Percentiles rank a stretch among this genome's conserved stretches.
phyloP scores from a whole-genome alignment of 2,797 vertebrate genomes.

The Gymnoscopelus microlampas region DNA sequence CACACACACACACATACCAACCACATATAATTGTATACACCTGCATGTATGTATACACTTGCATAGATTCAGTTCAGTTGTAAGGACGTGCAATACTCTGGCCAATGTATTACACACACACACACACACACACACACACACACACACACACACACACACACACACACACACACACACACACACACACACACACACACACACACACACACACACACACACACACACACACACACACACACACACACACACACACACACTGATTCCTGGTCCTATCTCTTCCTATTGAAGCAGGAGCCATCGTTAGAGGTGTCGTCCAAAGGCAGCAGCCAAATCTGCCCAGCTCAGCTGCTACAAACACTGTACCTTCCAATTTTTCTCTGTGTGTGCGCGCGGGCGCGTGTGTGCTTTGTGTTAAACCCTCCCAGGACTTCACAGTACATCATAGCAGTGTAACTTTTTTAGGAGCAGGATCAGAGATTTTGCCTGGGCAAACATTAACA shows the following conservation, averaged over 20 bases:
- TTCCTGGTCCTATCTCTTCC: conserved; percentile 25
- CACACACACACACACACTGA: conserved; percentile 32
- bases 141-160: conserved; percentile 22
- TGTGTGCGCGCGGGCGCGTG: background rate
- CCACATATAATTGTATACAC: background rate
- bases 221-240: conserved; percentile 1
- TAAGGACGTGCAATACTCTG: conserved; percentile 45
- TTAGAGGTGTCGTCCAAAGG: conserved; percentile 34
- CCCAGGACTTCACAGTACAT: conserved; percentile 21
- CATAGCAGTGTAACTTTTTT: conserved; percentile 16
- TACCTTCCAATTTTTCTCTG: conserved; percentile 24
- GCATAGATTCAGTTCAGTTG: conserved; percentile 46
- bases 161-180: conserved; percentile 30
- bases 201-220: conserved; percentile 29
- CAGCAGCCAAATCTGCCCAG: conserved; percentile 29
- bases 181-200: conserved; percentile 1
- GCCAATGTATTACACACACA: conserved; percentile 38
- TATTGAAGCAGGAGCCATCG: conserved; percentile 34
- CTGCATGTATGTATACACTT: background rate
- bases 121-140: conserved; percentile 17
- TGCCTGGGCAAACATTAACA: conserved; percentile 14
- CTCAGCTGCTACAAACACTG: conserved; percentile 40
- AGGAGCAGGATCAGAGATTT: conserved; percentile 21
- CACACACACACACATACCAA: conserved; percentile 22
- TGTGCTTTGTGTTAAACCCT: too few relatives aligned